Evolutionary conservation across 1,140 invertebrate genomes (phyloP), one percentile per base, ranked within the genome.

Genomic region (Drosophila nigrodunni): DNA sequence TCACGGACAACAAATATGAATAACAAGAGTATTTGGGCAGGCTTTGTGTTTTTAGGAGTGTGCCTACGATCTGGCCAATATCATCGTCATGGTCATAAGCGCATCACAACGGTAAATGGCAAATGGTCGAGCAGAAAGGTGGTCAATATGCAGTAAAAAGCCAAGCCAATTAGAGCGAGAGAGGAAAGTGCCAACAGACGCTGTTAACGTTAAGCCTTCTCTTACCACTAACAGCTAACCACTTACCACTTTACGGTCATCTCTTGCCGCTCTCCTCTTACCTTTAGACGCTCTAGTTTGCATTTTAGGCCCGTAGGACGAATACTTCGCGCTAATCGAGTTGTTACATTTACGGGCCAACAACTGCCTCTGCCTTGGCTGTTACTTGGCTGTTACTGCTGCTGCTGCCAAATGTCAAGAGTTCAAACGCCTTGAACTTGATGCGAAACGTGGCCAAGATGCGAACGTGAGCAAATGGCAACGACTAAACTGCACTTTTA

Each of bases 371-470:
- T 50, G 74, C 50, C 50, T 35, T 43, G 60, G 55, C 39, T 46
- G 68, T 68, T 47, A 70, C 66, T 34, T 21, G 18, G 65, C 70
- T 69, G 73, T 61, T 47, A 67, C 77, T 62, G 72, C 65, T n/a
- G 44, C 57, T 43, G 66, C 71, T 85, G 77, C 68, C 80, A 90
- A 90, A 90, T 90, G 87, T 90, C 88, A 90, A 87, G 76, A 90
- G 88, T 82, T 87, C 87, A 90, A 90, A 90, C 87, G 82, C 87
- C 87, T 90, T 90, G 87, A 90, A 90, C 87, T 90, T 90, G 87
- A 78, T 75, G 80, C 67, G 68, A 89, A 85, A 88, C 83, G 83
- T 88, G 83, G 80, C 71, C 85, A 65, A 88, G 85, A 74, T 79
- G 80, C 80, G 79, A 77, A 85, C 82, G 82, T 79, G 76, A 78